These are phyloP conservation scores for Drosophila barbarae DNA, from an alignment of 2,888 invertebrate genomes.

Conservation along the genomic window DNA sequence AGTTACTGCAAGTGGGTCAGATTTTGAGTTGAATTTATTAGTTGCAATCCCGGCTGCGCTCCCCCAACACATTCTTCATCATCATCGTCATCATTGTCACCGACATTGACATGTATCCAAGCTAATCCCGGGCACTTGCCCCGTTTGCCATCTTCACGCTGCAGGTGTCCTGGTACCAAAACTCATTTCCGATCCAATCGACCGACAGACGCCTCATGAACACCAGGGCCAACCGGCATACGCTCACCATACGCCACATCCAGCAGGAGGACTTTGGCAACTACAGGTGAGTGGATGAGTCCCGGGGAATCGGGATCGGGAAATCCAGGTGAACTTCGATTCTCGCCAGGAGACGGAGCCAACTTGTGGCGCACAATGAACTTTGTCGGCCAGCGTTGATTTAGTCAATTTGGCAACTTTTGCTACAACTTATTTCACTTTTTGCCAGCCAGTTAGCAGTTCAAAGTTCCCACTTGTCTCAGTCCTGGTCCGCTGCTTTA, in stretches of 20 bases:
- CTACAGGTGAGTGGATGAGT: conserved; percentile 81
- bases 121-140: conserved; percentile 26
- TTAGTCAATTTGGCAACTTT: conserved; percentile 65
- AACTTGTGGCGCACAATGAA: conserved; percentile 50
- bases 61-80: conserved; percentile 23
- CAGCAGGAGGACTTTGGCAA: conserved; percentile 86
- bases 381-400: conserved; percentile 54
- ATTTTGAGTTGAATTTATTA: conserved; percentile 43
- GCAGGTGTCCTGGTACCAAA: conserved; percentile 87
- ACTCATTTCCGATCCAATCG: conserved; percentile 84
- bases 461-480: conserved; percentile 30
- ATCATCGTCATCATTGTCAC: conserved; percentile 5
- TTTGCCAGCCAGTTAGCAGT: conserved; percentile 42
- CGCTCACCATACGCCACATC: conserved; percentile 84
- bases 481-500: conserved; percentile 43
- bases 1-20: conserved; percentile 39
- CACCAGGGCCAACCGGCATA: conserved; percentile 85
- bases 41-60: conserved; percentile 19
- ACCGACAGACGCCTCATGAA: conserved; percentile 86
- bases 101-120: conserved; percentile 2
- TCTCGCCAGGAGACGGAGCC: conserved; percentile 13
- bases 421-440: conserved; percentile 57
- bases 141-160: conserved; percentile 30
- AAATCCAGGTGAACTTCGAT: conserved; percentile 15
- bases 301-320: neutral